Evolutionary conservation across 2,113 vertebrate genomes (phyloP), one percentile per base, ranked within the genome.

Genomic region (Melospiza georgiana): DNA sequence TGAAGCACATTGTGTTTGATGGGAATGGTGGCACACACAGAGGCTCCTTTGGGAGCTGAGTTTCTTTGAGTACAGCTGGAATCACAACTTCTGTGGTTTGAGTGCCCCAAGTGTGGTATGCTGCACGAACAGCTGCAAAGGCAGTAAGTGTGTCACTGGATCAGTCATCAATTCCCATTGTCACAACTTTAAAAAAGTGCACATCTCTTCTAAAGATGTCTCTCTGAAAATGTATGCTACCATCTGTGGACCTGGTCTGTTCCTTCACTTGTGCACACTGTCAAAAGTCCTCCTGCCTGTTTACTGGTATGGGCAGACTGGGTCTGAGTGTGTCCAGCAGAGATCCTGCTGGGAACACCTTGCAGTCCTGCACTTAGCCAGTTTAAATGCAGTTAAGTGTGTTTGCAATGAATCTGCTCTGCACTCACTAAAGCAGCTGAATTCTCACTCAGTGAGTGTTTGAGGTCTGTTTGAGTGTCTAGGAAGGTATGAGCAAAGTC

Each of bases 101-200:
- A 69, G 65, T 22, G 39, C 49, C 61, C 54, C 0, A 0, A 18
- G 63, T 33, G 49, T 1, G 3, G 37, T 43, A 6, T 52, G 52
- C 76, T 55, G 43, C 31, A 5, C 1, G 1, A 77, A 65, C 79
- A 94, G 65, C 67, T 92, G 83, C 41, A 67, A 80, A 44, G 41
- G 76, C 72, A 68, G 41, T 10, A 7, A n/a, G 17, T 55, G 71
- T 85, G 46, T 52, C 30, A 4, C 44, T 67, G 44, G 55, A 54
- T 80, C 82, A 55, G 10, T 25, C 35, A 39, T 31, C 24, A 4
- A 12, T 80, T 95, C 65, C 44, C 28, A 37, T 75, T 90, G 49
- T 74, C 54, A 27, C 80, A 74, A 52, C 25, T 48, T 76, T 66
- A 72, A 90, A 93, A 83, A 57, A 88, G 57, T 44, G 35, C 68